A percentile compares a stretch with the other conserved stretches of the same genome.
phyloP scores from a whole-genome alignment of 2,888 invertebrate species.

The Coronaproctus castanopsis region DNA sequence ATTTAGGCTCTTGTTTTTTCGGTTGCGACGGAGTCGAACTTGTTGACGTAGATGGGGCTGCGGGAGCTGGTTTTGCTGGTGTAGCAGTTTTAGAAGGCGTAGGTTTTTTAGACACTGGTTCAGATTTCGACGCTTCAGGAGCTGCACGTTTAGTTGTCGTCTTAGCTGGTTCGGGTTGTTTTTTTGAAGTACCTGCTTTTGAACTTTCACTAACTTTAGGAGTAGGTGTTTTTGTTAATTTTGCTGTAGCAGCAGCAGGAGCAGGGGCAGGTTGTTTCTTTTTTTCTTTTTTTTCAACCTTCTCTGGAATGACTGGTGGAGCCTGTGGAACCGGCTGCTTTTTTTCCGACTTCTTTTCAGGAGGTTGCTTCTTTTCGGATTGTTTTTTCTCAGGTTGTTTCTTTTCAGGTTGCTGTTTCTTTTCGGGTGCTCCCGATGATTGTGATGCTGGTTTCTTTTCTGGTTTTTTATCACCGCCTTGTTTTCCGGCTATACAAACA shows the following conservation, averaged over 20 bases:
- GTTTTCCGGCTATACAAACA: not conserved
- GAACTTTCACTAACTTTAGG: conserved; percentile 29
- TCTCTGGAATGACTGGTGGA: conserved; percentile 6
- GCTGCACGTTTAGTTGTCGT: conserved; percentile 27
- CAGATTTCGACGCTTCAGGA: conserved; percentile 22
- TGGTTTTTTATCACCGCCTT: not conserved
- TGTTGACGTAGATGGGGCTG: too few relatives aligned
- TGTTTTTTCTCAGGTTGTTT: not conserved
- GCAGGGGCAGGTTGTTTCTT: conserved; percentile 18
- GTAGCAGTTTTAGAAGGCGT: conserved; percentile 15
- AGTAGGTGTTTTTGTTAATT: conserved; percentile 29
- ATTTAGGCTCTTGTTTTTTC: conserved; percentile 1
- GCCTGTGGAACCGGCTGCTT: not conserved
- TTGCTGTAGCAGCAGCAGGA: conserved; percentile 27
- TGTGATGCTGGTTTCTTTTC: conserved; percentile 1
- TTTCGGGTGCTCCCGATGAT: conserved; percentile 2
- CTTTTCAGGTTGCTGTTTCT: conserved; percentile 1
- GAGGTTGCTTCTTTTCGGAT: conserved; percentile 4
- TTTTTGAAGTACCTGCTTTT: conserved; percentile 24
- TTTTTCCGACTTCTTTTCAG: conserved; percentile 11
- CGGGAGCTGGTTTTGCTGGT: conserved; percentile 25
- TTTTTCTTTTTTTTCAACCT: conserved; percentile 15
- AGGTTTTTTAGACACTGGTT: conserved; percentile 25
- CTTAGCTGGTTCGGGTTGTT: conserved; percentile 13
- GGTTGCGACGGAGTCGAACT: conserved; percentile 14